Evolutionary conservation across 2,888 invertebrate genomes (phyloP), one percentile per base, ranked within the genome.

Genomic region (Dione vanillae): DNA sequence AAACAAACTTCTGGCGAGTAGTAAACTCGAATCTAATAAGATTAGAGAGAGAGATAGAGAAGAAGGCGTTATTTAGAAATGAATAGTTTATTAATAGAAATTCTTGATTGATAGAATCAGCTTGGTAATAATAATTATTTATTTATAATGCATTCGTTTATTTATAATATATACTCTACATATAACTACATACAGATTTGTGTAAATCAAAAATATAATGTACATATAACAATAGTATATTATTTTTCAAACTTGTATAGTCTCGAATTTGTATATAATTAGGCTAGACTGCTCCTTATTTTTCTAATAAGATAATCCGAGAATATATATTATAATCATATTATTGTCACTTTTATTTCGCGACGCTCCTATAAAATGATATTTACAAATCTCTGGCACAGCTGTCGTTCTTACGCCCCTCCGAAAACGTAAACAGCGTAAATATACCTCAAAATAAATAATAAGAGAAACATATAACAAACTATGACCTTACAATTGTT

Each of bases 1-100:
- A 73, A 75, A 69, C 70, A 74, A 74, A 72, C 56, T 71, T 69
- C 16, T 52, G 61, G 37, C 12, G 51, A 64, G 59, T 43, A 64
- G 66, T 64, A 64, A 73, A 74, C 19, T 64, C 27, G 16, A 37
- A 16, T 37, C 37, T 37, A 56, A 56, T 56, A 56, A 16, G 37
- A 56, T 37, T n/a, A n/a, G n/a, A n/a, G n/a, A n/a, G n/a, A n/a
- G n/a, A n/a, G n/a, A n/a, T n/a, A n/a, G n/a, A n/a, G n/a, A n/a
- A n/a, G n/a, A n/a, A n/a, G 37, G 11, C 10, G 16, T 16, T 37
- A 11, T 56, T 56, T 40, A 56, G 16, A 40, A 56, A 54, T n/a
- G n/a, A 35, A 16, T 37, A 11, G 16, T 11, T 37, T 54, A 54
- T 54, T n/a, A 35, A 11, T 20, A 51, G 5, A 12, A 51, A n/a